Evolutionary conservation across 2,888 invertebrate species (phyloP).

Genomic region (Fabriciana adippe): DNA sequence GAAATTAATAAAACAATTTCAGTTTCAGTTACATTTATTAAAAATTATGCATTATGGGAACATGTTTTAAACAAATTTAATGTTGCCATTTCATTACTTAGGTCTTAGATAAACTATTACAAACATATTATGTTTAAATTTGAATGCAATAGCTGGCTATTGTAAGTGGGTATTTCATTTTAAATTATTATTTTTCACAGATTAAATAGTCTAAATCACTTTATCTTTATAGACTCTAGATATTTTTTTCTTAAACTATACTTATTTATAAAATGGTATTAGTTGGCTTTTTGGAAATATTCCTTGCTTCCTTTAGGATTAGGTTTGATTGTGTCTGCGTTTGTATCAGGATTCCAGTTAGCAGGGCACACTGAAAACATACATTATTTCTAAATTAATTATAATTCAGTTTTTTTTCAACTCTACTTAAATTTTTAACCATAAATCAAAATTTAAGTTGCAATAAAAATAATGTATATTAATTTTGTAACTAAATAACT

Average conservation of each 20-base stretch:
- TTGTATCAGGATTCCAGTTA: constrained; percentile 93
- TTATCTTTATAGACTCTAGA: constrained; percentile 4
- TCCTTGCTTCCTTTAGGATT: constrained; percentile 92
- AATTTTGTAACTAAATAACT: no score
- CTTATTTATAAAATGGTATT: constrained; percentile 28
- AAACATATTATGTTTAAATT: not conserved
- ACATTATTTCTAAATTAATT: not conserved
- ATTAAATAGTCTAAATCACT: not conserved
- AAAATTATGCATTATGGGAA: no score
- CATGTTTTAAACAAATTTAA: no score
- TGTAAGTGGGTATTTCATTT: not conserved
- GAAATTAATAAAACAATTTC: no score
- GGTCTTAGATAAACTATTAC: no score
- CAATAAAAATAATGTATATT: no score
- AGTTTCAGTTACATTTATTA: no score
- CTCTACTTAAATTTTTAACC: no score
- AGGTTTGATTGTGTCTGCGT: constrained; percentile 94
- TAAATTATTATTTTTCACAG: not conserved
- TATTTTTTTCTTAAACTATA: constrained; percentile 4
- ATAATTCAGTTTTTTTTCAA: not conserved
- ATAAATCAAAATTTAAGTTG: no score
- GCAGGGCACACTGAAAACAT: constrained; percentile 92
- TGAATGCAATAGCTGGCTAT: not conserved
- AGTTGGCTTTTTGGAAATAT: constrained; percentile 88
- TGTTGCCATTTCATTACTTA: no score